Conservation (phyloP, 2,797 vertebrate genomes). For the Eupleurogrammus muticus region DNA sequence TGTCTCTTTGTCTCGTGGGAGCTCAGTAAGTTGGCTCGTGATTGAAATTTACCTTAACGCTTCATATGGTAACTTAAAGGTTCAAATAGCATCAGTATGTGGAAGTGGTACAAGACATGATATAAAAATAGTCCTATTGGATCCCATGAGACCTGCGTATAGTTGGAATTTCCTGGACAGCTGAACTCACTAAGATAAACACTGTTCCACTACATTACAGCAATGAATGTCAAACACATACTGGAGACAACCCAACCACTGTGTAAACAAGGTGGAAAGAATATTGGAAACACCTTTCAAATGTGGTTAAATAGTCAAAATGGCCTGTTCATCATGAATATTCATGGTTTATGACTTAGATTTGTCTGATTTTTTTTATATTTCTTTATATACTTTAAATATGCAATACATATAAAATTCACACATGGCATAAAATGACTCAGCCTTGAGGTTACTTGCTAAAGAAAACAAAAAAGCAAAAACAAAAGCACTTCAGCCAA, state of each 20-base stretch:
- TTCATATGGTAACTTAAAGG: constrained; percentile 9
- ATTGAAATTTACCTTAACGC: too few species aligned
- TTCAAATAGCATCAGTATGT: neutral
- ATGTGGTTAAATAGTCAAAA: neutral
- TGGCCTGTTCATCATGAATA: too few species aligned
- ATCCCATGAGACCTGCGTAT: constrained; percentile 28
- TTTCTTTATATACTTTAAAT: too few species aligned
- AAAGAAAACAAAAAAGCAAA: too few species aligned
- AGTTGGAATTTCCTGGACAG: constrained; percentile 58
- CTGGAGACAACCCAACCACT: neutral
- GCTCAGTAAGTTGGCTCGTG: constrained; percentile 1
- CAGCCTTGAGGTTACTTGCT: too few species aligned
- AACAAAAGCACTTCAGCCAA: too few species aligned
- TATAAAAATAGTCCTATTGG: constrained; percentile 34
- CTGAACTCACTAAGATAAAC: constrained; percentile 28
- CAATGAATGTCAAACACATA: neutral
- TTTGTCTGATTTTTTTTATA: too few species aligned
- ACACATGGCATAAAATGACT: too few species aligned
- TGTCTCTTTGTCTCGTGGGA: neutral
- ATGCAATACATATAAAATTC: too few species aligned
- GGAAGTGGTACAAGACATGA: neutral
- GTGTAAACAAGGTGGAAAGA: neutral
- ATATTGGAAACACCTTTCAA: neutral
- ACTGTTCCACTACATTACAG: neutral
- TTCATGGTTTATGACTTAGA: too few species aligned